Conservation (phyloP, 2,797 vertebrate species). For the Toxotes lorentzi region DNA sequence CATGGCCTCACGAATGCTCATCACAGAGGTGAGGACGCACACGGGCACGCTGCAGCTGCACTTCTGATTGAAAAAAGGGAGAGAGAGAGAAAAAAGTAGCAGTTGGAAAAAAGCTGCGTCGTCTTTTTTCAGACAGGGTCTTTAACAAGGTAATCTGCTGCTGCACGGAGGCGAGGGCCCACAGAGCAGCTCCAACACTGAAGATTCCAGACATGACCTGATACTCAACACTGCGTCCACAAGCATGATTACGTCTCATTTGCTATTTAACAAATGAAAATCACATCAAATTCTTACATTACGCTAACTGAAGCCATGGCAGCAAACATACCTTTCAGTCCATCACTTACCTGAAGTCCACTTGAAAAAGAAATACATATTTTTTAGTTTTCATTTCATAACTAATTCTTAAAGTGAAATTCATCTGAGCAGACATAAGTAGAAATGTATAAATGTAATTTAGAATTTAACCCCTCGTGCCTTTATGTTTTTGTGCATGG, state of each 20-base stretch:
- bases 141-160: conserved; percentile 36
- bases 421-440: background rate
- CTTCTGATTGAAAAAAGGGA: conserved; percentile 10
- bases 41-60: background rate
- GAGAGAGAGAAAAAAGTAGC: conserved; percentile 4
- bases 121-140: conserved; percentile 37
- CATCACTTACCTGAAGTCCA: no score
- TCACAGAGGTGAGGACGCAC: conserved; percentile 90
- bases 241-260: background rate
- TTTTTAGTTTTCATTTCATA: no score
- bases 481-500: background rate
- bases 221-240: background rate
- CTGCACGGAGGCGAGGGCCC: background rate
- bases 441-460: background rate
- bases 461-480: background rate
- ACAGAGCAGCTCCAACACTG: background rate
- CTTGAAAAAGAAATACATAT: no score
- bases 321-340: no score
- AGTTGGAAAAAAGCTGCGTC: conserved; percentile 12
- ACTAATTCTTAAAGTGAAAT: no score
- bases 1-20: conserved; percentile 99
- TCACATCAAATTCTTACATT: no score
- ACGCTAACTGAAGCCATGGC: no score
- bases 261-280: background rate
- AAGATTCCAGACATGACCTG: background rate